Conservation (phyloP, 2,888 invertebrate species). For the Pandemis cinnamomeana region DNA sequence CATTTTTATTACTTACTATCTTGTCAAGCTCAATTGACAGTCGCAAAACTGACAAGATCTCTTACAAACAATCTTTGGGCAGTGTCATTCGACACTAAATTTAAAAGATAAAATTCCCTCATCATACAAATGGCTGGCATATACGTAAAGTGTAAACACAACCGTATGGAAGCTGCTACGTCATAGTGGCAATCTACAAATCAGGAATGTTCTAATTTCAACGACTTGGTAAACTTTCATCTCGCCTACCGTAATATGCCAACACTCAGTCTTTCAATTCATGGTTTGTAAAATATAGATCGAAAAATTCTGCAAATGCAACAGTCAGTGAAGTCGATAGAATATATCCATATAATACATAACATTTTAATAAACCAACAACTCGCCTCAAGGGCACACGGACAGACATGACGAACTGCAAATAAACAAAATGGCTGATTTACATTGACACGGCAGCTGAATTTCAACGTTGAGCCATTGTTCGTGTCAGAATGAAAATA, state of each 20-base stretch:
- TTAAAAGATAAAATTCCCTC: background rate
- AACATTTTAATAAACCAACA: conserved; percentile 44
- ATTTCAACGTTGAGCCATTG: background rate
- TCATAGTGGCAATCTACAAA: conserved; percentile 5
- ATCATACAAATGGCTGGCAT: background rate
- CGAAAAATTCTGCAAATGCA: conserved; percentile 64
- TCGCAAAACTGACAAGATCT: background rate
- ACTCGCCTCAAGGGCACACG: conserved; percentile 35
- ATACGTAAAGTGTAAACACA: conserved; percentile 1
- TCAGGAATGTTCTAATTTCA: conserved; percentile 48
- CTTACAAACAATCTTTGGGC: background rate
- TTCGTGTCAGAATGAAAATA: background rate
- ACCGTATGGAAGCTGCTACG: background rate
- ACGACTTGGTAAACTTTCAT: conserved; percentile 45
- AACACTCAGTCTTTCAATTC: conserved; percentile 78
- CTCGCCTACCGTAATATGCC: conserved; percentile 66
- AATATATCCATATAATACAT: conserved; percentile 57
- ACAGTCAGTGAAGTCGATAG: conserved; percentile 60
- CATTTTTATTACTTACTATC: too few species aligned
- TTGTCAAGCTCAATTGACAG: background rate
- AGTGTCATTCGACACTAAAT: background rate
- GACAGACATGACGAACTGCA: conserved; percentile 8
- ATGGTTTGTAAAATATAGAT: conserved; percentile 64
- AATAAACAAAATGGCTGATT: conserved; percentile 16
- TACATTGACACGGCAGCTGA: background rate